Evolutionary conservation across 2,888 invertebrate species (phyloP).

Genomic region (Pachymerium ferrugineum): DNA sequence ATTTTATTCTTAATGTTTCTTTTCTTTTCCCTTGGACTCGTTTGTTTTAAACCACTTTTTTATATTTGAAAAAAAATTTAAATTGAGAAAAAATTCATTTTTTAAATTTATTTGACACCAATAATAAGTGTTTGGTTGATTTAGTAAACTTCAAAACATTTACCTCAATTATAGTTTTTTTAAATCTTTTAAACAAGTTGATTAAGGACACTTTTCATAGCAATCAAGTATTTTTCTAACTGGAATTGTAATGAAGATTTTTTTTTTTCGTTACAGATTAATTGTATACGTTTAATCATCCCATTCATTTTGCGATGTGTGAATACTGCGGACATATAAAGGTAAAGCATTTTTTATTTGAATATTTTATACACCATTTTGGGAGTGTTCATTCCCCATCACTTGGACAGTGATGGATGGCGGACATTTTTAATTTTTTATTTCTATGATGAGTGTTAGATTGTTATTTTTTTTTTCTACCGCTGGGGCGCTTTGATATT

Average conservation of each 20-base stretch:
- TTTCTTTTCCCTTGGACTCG: background rate
- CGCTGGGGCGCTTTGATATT: background rate
- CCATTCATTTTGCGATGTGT: background rate
- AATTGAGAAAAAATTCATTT: background rate
- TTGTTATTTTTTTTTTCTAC: background rate
- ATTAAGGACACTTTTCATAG: no score
- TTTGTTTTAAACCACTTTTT: background rate
- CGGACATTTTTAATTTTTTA: conserved; percentile 12
- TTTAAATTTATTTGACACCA: background rate
- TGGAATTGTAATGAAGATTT: background rate
- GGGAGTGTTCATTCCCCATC: background rate
- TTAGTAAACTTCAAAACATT: no score
- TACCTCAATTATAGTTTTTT: no score
- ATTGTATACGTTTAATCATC: background rate
- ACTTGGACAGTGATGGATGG: conserved; percentile 5
- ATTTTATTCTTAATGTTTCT: background rate
- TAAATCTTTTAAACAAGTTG: no score
- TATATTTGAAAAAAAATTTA: background rate
- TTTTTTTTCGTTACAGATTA: conserved; percentile 9
- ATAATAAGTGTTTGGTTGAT: no score
- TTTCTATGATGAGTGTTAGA: background rate
- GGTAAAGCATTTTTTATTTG: background rate
- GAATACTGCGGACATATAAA: background rate
- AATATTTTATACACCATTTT: background rate
- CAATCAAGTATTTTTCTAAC: no score